These are phyloP conservation scores for Hedya salicella DNA, from an alignment of 2,888 invertebrate species.

Conservation along the genomic window DNA sequence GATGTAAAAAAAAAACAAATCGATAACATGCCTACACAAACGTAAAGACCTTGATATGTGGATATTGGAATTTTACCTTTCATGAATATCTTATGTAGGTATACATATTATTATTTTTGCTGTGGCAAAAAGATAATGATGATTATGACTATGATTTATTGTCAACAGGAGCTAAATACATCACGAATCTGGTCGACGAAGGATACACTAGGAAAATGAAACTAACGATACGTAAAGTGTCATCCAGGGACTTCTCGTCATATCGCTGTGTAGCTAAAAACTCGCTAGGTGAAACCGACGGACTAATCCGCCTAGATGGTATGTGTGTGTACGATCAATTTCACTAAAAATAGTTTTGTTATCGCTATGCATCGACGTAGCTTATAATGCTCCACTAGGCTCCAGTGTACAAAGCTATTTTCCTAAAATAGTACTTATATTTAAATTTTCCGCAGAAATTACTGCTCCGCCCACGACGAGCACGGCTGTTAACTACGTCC, in stretches of 20 bases:
- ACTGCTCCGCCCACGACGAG: slow-evolving; percentile 92
- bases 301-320: slow-evolving; percentile 95
- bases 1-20: no score
- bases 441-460: slow-evolving; percentile 87
- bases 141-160: not conserved
- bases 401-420: not conserved
- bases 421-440: slow-evolving; percentile 8
- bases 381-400: not conserved
- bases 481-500: slow-evolving; percentile 82
- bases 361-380: not conserved
- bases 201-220: slow-evolving; percentile 96
- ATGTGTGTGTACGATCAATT: no score
- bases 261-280: slow-evolving; percentile 97
- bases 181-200: slow-evolving; percentile 92
- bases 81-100: no score
- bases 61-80: no score
- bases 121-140: no score
- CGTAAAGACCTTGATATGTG: no score
- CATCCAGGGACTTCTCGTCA: slow-evolving; percentile 92
- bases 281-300: slow-evolving; percentile 95
- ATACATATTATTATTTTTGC: not conserved
- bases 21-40: no score
- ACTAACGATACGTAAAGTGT: slow-evolving; percentile 93
- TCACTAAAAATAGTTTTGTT: not conserved
- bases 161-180: slow-evolving; percentile 92